A percentile compares a stretch with the other conserved stretches of the same genome.
Conservation (phyloP, 2,888 invertebrate genomes). For the Dicycla oo region DNA sequence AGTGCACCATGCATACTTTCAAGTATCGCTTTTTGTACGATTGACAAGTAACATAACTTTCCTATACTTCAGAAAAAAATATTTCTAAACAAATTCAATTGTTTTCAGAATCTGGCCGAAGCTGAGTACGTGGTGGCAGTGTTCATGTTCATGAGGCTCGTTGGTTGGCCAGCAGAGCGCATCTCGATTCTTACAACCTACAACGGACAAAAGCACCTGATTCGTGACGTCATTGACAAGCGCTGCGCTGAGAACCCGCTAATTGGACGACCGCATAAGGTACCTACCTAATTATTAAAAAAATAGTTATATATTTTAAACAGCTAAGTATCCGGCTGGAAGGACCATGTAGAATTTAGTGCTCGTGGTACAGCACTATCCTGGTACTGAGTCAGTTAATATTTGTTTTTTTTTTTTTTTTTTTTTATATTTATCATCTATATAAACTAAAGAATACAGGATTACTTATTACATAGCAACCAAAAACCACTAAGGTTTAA, state of each 20-base stretch:
- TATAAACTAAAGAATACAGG: too few species aligned
- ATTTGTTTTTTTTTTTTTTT: too few species aligned
- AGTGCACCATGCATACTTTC: not conserved
- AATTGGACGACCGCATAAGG: constrained; percentile 97
- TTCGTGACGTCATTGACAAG: constrained; percentile 98
- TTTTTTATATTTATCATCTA: too few species aligned
- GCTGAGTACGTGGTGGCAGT: constrained; percentile 99
- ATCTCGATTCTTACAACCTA: constrained; percentile 99
- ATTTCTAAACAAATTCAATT: constrained; percentile 15
- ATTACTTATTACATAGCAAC: too few species aligned
- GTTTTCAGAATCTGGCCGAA: constrained; percentile 94
- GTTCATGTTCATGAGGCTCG: constrained; percentile 99
- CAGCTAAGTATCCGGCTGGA: not conserved
- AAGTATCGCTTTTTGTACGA: not conserved
- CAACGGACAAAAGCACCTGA: constrained; percentile 99
- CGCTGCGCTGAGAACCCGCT: constrained; percentile 98
- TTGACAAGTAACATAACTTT: not conserved
- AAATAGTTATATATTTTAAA: not conserved
- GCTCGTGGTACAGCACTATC: not conserved
- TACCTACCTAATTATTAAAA: constrained; percentile 69
- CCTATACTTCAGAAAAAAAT: not conserved
- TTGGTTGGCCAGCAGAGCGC: constrained; percentile 99
- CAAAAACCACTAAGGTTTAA: too few species aligned
- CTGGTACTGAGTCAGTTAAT: not conserved
- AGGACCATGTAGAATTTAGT: not conserved